phyloP scores from a whole-genome alignment of 2,797 vertebrate genomes.

The Novumbra hubbsi region DNA sequence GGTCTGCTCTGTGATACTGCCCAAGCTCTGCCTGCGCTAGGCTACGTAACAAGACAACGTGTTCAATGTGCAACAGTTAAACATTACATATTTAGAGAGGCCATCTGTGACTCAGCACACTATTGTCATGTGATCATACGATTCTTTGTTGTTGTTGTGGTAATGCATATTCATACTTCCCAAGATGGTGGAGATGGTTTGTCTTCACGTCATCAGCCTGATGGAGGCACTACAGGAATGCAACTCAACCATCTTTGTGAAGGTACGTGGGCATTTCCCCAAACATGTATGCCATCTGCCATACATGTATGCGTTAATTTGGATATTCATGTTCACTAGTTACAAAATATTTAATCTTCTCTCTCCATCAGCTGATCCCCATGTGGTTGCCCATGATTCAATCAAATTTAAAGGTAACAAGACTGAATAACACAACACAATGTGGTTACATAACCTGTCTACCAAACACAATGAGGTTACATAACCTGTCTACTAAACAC shows the following conservation, averaged over 20 bases:
- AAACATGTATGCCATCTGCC: neutral
- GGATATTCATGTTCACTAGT: too few species aligned
- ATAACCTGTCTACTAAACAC: too few species aligned
- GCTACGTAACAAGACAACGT: too few species aligned
- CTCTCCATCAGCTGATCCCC: slow-evolving; percentile 85
- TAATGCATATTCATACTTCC: slow-evolving; percentile 14
- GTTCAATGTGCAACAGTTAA: neutral
- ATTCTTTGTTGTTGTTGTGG: neutral
- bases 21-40: too few species aligned
- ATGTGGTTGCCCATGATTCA: slow-evolving; percentile 99
- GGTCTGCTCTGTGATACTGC: too few species aligned
- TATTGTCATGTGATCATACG: neutral
- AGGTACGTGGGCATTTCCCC: slow-evolving; percentile 71
- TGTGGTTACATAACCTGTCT: too few species aligned
- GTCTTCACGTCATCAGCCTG: slow-evolving; percentile 97
- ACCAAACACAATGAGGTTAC: too few species aligned
- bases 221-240: slow-evolving; percentile 99
- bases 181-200: slow-evolving; percentile 99
- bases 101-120: neutral
- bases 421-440: neutral
- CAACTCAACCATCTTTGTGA: slow-evolving; percentile 98
- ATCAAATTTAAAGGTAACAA: slow-evolving; percentile 91
- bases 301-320: neutral
- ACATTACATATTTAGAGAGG: slow-evolving; percentile 18
- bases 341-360: neutral